These are phyloP conservation scores for Tetramorium parvispinum DNA, from an alignment of 1,140 invertebrate genomes.

Conservation along the genomic window DNA sequence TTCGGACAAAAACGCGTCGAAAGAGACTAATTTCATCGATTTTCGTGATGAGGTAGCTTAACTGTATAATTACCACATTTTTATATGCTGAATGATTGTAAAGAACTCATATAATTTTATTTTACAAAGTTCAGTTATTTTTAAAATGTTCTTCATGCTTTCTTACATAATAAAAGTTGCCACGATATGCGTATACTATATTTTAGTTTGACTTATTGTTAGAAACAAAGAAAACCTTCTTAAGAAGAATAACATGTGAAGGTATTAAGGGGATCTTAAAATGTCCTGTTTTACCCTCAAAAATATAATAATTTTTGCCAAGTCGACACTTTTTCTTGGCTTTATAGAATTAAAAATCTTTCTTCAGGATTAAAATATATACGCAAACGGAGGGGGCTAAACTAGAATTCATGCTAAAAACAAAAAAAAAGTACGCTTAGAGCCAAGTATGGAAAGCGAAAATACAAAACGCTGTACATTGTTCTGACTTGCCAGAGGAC, in stretches of 20 bases:
- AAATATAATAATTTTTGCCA: too few relatives aligned
- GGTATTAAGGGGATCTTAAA: constrained; percentile 88
- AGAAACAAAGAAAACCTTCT: constrained; percentile 90
- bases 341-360: too few relatives aligned
- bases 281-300: too few relatives aligned
- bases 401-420: too few relatives aligned
- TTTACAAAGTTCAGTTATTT: neutral
- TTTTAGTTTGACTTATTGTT: constrained; percentile 93
- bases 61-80: too few relatives aligned
- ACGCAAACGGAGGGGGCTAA: too few relatives aligned
- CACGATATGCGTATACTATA: neutral
- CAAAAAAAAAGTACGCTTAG: too few relatives aligned
- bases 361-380: too few relatives aligned
- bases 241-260: constrained; percentile 90
- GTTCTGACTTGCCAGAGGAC: constrained; percentile 96
- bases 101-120: neutral
- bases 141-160: neutral
- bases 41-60: too few relatives aligned
- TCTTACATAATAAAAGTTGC: neutral
- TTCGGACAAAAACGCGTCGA: too few relatives aligned
- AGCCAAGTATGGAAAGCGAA: constrained; percentile 94
- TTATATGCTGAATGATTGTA: neutral
- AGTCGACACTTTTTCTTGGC: too few relatives aligned
- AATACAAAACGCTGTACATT: constrained; percentile 96
- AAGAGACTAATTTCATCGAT: too few relatives aligned